Evolutionary conservation across 2,888 invertebrate genomes (phyloP).

Genomic region (Pandemis cinnamomeana): DNA sequence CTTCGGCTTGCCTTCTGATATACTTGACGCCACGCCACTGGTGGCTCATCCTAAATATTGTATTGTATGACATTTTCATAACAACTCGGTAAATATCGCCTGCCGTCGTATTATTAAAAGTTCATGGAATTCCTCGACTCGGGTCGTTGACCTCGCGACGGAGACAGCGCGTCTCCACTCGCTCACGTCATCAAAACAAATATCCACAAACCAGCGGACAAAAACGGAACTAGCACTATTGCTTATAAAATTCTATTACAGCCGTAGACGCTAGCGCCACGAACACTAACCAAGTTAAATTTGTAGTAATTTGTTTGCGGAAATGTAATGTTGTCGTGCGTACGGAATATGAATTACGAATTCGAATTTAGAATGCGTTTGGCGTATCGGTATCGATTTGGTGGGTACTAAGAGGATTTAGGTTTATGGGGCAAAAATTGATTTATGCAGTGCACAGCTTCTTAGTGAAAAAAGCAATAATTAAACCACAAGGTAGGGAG

Average conservation of each 20-base stretch:
- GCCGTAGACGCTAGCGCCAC: slow-evolving; percentile 16
- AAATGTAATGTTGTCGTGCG: slow-evolving; percentile 18
- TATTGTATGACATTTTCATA: slow-evolving; percentile 13
- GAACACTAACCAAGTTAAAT: background rate
- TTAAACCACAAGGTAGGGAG: too few relatives aligned
- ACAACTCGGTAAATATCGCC: slow-evolving; percentile 18
- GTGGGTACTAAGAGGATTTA: slow-evolving; percentile 17
- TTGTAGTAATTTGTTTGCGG: slow-evolving; percentile 19
- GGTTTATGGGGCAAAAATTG: slow-evolving; percentile 26
- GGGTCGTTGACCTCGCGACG: slow-evolving; percentile 37
- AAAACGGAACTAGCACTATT: slow-evolving; percentile 18
- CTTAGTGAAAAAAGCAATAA: too few relatives aligned
- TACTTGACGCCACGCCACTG: too few relatives aligned
- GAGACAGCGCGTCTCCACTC: slow-evolving; percentile 40
- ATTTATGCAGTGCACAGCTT: too few relatives aligned
- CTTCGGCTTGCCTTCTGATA: too few relatives aligned
- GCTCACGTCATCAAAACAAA: slow-evolving; percentile 24
- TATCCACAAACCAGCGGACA: slow-evolving; percentile 4
- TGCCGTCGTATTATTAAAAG: slow-evolving; percentile 37
- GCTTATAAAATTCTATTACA: background rate
- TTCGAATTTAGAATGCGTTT: slow-evolving; percentile 17
- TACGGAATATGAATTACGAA: slow-evolving; percentile 24
- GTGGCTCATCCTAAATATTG: background rate
- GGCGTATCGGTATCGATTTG: slow-evolving; percentile 19
- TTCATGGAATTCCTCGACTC: slow-evolving; percentile 37